phyloP scores from a whole-genome alignment of 2,113 vertebrate species.

The Athene noctua region DNA sequence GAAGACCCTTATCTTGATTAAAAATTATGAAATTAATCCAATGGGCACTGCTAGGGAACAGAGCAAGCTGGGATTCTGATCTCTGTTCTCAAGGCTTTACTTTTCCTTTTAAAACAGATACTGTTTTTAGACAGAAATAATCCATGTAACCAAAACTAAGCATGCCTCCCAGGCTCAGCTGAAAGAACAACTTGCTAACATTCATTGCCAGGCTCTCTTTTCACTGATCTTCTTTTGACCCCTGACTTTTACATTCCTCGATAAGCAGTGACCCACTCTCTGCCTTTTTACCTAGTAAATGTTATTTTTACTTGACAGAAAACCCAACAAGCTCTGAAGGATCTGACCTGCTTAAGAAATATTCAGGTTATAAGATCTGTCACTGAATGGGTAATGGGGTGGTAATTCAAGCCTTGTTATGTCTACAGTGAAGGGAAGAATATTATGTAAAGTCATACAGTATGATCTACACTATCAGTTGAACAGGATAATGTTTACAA shows the following conservation, averaged over 20 bases:
- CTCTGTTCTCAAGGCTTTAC: background rate
- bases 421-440: background rate
- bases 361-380: background rate
- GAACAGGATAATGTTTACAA: background rate
- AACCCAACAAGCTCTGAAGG: conserved; percentile 8
- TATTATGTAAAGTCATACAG: background rate
- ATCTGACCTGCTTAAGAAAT: conserved; percentile 18
- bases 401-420: conserved; percentile 6
- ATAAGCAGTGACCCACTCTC: background rate
- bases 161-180: background rate
- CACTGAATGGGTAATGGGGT: conserved; percentile 2
- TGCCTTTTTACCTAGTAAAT: background rate
- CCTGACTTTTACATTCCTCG: conserved; percentile 5
- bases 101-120: background rate
- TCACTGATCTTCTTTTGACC: background rate
- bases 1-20: background rate
- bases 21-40: background rate
- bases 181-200: background rate
- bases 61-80: background rate
- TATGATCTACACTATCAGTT: background rate
- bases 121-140: background rate
- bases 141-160: background rate
- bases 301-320: conserved; percentile 22
- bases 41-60: background rate
- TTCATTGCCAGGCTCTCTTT: background rate